Evolutionary conservation across 2,113 vertebrate genomes (phyloP).

Genomic region (Deroptyus accipitrinus): DNA sequence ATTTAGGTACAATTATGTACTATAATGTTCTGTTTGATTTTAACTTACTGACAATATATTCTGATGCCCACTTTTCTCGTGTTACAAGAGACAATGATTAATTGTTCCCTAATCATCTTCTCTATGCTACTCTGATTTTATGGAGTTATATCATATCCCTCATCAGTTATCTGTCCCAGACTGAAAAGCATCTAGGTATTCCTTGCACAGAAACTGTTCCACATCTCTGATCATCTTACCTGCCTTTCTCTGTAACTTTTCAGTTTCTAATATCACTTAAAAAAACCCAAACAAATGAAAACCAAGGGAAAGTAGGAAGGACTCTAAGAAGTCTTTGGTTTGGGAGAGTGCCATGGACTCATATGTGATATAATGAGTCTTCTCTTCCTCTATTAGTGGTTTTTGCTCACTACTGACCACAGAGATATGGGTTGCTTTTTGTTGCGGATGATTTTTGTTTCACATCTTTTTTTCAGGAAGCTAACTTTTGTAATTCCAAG

Average conservation of each 20-base stretch:
- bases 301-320: not conserved
- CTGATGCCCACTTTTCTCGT: not conserved
- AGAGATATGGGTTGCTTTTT: not conserved
- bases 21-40: slow-evolving; percentile 39
- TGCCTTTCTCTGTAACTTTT: not conserved
- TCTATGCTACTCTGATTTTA: slow-evolving; percentile 38
- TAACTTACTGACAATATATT: slow-evolving; percentile 46
- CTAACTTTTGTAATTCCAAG: not conserved
- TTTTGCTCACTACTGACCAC: not conserved
- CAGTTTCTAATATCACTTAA: not conserved
- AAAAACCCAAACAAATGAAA: too few species aligned
- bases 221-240: not conserved
- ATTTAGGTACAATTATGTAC: slow-evolving; percentile 12
- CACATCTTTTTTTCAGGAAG: not conserved
- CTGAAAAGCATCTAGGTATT: slow-evolving; percentile 22
- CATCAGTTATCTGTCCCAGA: slow-evolving; percentile 17
- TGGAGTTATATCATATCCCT: slow-evolving; percentile 25
- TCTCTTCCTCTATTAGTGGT: not conserved
- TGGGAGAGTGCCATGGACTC: not conserved
- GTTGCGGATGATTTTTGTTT: not conserved
- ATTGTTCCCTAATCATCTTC: slow-evolving; percentile 40
- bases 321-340: not conserved
- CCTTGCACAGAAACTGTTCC: not conserved
- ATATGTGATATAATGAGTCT: not conserved
- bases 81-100: slow-evolving; percentile 31